phyloP scores from a whole-genome alignment of 2,113 vertebrate species.

The Grallaria varia region DNA sequence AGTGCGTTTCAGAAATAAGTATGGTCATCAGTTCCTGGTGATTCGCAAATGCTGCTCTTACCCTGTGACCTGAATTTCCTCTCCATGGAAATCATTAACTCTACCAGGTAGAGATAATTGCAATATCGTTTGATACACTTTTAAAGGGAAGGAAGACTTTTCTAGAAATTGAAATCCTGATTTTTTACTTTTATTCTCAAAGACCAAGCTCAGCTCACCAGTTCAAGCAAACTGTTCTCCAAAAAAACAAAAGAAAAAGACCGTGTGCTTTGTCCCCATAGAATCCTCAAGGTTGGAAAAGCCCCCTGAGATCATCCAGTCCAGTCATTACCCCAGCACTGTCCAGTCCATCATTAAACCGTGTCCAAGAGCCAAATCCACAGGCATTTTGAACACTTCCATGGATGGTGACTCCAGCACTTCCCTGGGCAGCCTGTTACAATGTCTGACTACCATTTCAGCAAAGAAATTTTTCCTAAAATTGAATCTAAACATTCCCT shows the following conservation, averaged over 20 bases:
- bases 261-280: neutral
- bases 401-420: neutral
- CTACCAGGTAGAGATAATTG: conserved; percentile 33
- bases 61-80: conserved; percentile 17
- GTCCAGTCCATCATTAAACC: neutral
- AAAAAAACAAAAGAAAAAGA: neutral
- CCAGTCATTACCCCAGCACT: neutral
- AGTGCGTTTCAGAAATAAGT: neutral
- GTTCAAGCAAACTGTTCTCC: neutral
- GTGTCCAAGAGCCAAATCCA: neutral
- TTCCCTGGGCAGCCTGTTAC: neutral
- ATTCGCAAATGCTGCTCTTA: conserved; percentile 4
- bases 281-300: neutral
- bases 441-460: neutral
- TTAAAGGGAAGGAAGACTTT: neutral
- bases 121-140: neutral
- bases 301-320: neutral
- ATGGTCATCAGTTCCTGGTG: conserved; percentile 49
- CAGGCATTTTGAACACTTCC: accelerated
- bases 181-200: neutral
- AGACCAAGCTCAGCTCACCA: neutral
- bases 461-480: neutral
- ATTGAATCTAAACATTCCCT: neutral
- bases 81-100: conserved; percentile 52
- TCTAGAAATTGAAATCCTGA: neutral